A percentile compares a stretch with the other conserved stretches of the same genome.
Conservation (phyloP, 2,888 invertebrate genomes). For the Drosophila conformis region DNA sequence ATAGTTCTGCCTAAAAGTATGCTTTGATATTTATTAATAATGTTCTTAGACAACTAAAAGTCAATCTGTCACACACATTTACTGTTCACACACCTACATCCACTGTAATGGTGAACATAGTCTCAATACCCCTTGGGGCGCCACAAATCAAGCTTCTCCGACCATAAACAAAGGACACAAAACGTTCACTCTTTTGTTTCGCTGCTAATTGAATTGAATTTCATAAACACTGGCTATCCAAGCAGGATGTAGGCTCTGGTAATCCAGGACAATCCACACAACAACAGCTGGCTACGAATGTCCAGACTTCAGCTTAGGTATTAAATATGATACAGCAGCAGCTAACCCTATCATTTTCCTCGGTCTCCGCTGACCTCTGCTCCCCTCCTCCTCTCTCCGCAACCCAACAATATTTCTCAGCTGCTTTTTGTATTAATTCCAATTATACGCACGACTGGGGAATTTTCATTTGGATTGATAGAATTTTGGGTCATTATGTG, state of each 20-base stretch:
- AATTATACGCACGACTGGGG: slow-evolving; percentile 83
- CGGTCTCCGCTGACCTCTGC: background rate
- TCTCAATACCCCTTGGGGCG: slow-evolving; percentile 9
- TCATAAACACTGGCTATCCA: slow-evolving; percentile 35
- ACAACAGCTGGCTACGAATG: slow-evolving; percentile 12
- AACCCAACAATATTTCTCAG: slow-evolving; percentile 51
- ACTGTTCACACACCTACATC: background rate
- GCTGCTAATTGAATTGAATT: slow-evolving; percentile 54
- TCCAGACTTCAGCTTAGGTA: slow-evolving; percentile 18
- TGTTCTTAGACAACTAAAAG: background rate
- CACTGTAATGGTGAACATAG: background rate
- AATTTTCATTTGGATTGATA: slow-evolving; percentile 79
- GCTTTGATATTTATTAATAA: background rate
- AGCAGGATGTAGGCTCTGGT: background rate
- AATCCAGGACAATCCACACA: background rate
- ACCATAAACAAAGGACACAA: slow-evolving; percentile 17
- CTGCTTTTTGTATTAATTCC: slow-evolving; percentile 81
- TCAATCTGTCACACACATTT: background rate
- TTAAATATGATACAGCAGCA: slow-evolving; percentile 48
- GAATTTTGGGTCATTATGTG: slow-evolving; percentile 78
- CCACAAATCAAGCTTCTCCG: slow-evolving; percentile 9
- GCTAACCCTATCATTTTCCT: slow-evolving; percentile 34
- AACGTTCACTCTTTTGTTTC: slow-evolving; percentile 36
- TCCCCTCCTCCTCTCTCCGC: background rate
- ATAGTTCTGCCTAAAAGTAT: background rate